Evolutionary conservation across 2,113 vertebrate genomes (phyloP), one percentile per base, ranked within the genome.

Genomic region (Strix aluco): DNA sequence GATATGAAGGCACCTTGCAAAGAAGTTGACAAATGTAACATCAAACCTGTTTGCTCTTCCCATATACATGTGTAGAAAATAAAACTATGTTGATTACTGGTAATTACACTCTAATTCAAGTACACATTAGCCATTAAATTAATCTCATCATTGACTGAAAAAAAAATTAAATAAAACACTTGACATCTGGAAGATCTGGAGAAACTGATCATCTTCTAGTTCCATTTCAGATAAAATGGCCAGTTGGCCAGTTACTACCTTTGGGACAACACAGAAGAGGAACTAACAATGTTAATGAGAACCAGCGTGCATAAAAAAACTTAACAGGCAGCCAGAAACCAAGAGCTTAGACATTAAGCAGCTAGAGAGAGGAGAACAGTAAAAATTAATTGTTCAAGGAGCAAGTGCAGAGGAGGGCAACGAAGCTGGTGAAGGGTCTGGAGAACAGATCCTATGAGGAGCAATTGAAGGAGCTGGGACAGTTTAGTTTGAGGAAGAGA

Each of bases 61-160:
- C 7, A 2, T 51, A 47, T 9, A 44, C 25, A 86, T 52, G 14
- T 44, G 63, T 0, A 74, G 22, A 58, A 94, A 88, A 70, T 40
- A 83, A 86, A 94, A n/a, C 47, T 27, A 25, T 26, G 29, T 26
- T 67, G 42, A 92, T 93, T 79, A 85, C 38, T 66, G n/a, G 59
- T 27, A 94, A 94, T 59, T 89, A 67, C n/a, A 71, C 30, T 78
- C 47, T 8, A 80, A 77, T 58, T 97, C 49, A 91, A 96, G 25
- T 46, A 26, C 63, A 86, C 42, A 67, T 86, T 27, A 95, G 63
- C 88, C 44, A 84, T 86, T 84, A 55, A 83, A 88, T 62, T 96
- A 81, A 81, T 78, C 72, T 73, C 46, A 88, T 73, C 46, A 88
- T 0, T 61, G 51, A 71, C 61, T 74, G 20, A 40, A 46, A 46